Evolutionary conservation across 2,888 invertebrate genomes (phyloP), one percentile per base, ranked within the genome.

Genomic region (Perizoma affinitatum): DNA sequence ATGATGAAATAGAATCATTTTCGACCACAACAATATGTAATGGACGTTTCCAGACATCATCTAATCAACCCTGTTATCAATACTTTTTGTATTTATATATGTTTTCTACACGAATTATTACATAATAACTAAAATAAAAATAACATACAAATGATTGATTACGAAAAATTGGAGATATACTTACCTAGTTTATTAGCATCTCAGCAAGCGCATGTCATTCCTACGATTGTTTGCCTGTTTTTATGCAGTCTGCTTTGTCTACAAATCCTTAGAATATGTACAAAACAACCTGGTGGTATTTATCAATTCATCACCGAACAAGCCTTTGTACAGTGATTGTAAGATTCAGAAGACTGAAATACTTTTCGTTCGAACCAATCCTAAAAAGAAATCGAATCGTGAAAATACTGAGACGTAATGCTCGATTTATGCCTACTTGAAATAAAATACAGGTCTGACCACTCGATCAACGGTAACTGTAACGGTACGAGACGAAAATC

Each of bases 401-500:
- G 5, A 43, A 63, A 54, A 46, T 51, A 43, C 35, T 45, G 36
- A 52, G 50, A 6, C 40, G 44, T 45, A 58, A 65, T 82, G 83
- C 79, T 82, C 84, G 81, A 83, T 86, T 85, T 85, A 81, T 75
- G 79, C 79, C 73, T 79, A 78, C 74, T 74, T 77, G 78, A 84
- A 78, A 83, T 80, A 80, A 83, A 87, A 89, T 90, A 89, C 89
- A 85, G 84, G 90, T 90, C 86, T 80, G 86, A 87, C 88, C 82
- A 89, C 84, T 86, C 78, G 83, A 78, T 78, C 82, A 91, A 91
- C 90, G 90, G 90, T 90, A 89, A 84, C 83, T 72, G 78, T 90
- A 90, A 91, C 90, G 90, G 90, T 87, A 80, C 76, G 70, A 79
- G 74, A 73, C 74, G 83, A 90, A 90, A 88, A 81, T 89, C 88